phyloP scores from a whole-genome alignment of 2,113 vertebrate genomes.

The Grammomys surdaster region DNA sequence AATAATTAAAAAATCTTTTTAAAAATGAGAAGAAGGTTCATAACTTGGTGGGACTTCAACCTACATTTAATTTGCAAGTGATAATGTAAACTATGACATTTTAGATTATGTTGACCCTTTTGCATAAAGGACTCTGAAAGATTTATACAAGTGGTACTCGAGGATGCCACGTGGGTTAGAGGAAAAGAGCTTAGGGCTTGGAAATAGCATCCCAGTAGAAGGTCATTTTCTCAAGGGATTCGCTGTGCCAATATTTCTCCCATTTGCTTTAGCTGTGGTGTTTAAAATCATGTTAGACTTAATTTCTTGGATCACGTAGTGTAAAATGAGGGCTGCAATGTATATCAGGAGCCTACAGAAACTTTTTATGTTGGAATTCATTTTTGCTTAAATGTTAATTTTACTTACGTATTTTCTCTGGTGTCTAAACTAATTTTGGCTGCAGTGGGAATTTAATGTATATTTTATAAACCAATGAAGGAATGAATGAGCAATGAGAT shows the following conservation, averaged over 20 bases:
- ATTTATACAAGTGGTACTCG: background rate
- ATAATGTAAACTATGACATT: background rate
- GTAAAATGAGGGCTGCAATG: background rate
- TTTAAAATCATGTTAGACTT: slow-evolving; percentile 48
- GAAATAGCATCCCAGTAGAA: background rate
- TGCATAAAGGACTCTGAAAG: background rate
- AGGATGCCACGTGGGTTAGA: background rate
- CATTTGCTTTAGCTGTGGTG: background rate
- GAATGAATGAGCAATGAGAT: background rate
- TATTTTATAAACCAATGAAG: slow-evolving; percentile 33
- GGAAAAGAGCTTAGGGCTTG: background rate
- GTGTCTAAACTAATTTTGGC: slow-evolving; percentile 52
- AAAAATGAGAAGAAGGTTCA: background rate
- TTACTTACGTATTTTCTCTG: slow-evolving; percentile 40
- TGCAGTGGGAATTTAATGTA: background rate
- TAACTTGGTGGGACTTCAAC: background rate
- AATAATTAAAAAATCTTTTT: background rate
- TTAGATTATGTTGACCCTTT: background rate
- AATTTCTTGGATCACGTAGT: slow-evolving; percentile 33
- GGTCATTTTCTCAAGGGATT: background rate
- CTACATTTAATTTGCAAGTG: slow-evolving; percentile 23
- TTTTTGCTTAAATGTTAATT: slow-evolving; percentile 66
- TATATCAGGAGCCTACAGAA: background rate
- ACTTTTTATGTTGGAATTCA: slow-evolving; percentile 62
- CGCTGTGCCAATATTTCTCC: background rate